Base-by-base conservation (phyloP, 2,888 invertebrate species). In the Dromius quadrimaculatus region DNA sequence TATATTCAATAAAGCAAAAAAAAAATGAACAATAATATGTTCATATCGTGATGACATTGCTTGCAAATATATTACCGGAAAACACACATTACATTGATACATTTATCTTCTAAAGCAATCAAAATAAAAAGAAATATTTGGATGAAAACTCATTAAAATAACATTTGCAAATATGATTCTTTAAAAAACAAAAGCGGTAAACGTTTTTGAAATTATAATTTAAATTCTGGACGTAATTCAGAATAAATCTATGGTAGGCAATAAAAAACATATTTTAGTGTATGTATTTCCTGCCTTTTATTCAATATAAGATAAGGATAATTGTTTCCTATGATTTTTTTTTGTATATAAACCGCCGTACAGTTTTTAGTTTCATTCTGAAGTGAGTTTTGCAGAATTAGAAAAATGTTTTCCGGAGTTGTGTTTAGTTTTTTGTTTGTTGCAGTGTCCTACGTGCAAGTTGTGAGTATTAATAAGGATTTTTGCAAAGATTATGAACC, bases 281-380 rank as follows among this genome's bases (percentile, higher is more conserved):
- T 15, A 28, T 54, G 6, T 23, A 28, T 15, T 28, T 54, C 50
- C 50, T 54, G 50, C 17, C 28, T 28, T 54, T 54, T 28, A 15
- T 23, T 28, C 11, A 11, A 15, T 15, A 2, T 9, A 13, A 23
- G 50, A 54, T 54, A 54, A 47, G 9, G 5, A 15, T 54, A 54
- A 54, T 54, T 54, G 11, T 54, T 54, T 54, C 50, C 50, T 54
- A n/a, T n/a, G 50, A 54, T 5, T 28, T 28, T 50, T 13, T 32
- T 54, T 13, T 23, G 15, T 28, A 54, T 54, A 54, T 11, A 54
- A 15, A 28, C 50, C 23, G 15, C 8, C 13, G 50, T 15, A 5
- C 11, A 28, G 1, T 54, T 8, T 6, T 5, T 23, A 4, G 15
- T 15, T 9, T 8, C 11, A 36, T 36, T 36, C 36, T 13, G n/a